A percentile compares a stretch with the other conserved stretches of the same genome.
These are phyloP conservation scores for Mactromeris polynyma DNA, from an alignment of 2,888 invertebrate species.

Conservation along the genomic window DNA sequence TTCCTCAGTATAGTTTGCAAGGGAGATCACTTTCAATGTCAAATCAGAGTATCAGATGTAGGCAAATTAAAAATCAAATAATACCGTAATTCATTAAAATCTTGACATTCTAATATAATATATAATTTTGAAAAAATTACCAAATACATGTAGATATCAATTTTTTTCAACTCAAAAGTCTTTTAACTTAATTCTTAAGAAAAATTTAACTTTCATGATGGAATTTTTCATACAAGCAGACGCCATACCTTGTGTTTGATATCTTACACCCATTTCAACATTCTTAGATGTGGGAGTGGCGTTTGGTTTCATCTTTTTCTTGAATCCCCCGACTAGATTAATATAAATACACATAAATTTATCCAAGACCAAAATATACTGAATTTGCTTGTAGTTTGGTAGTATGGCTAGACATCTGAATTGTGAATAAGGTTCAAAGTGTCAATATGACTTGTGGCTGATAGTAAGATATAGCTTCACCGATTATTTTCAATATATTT, in stretches of 20 bases:
- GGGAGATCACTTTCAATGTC: no score
- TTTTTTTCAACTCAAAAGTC: no score
- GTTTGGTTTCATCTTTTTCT: constrained; percentile 50
- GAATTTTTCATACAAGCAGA: neutral
- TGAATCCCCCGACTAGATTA: constrained; percentile 28
- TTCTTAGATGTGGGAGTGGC: constrained; percentile 1
- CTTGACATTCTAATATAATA: no score
- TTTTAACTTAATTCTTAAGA: no score
- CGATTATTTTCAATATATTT: neutral
- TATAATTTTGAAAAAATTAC: no score
- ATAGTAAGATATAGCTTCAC: no score
- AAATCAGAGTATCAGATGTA: no score
- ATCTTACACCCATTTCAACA: constrained; percentile 52
- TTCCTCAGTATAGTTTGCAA: no score
- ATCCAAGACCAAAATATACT: neutral
- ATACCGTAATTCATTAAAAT: no score
- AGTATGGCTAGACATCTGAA: neutral
- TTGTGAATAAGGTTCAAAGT: neutral
- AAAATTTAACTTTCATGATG: no score
- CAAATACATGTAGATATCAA: no score
- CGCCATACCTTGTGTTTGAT: constrained; percentile 34
- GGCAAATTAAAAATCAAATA: no score
- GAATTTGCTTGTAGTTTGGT: neutral
- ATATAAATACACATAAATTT: constrained; percentile 3
- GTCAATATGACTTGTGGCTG: neutral